Evolutionary conservation across 2,113 vertebrate genomes (phyloP), one percentile per base, ranked within the genome.

Genomic region (Chauna torquata): DNA sequence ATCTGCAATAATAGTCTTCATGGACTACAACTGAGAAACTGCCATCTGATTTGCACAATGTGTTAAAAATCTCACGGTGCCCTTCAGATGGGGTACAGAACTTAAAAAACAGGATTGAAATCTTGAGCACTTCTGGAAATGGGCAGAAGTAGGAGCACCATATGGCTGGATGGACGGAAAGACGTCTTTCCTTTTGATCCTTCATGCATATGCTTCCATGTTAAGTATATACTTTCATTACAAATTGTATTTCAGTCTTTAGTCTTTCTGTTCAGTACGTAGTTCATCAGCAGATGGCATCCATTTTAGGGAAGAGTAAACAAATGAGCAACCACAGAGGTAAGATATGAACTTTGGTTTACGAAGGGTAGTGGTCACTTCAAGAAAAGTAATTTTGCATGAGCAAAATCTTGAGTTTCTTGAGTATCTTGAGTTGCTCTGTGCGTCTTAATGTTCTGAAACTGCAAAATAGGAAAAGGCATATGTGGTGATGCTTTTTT

Each of bases 301-400:
- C 64, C 38, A 28, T 52, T 93, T 86, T 45, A 10, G 50, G 11
- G 47, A 9, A 92, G 38, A 97, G 38, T 91, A 97, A 97, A 96
- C 75, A 95, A 90, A 90, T 69, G 45, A 93, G n/a, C 59, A 96
- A 32, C 36, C 38, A 69, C 45, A 96, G 69, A 94, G 66, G 38
- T 96, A 72, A 90, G 94, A 86, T 94, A 93, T 55, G 65, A 94
- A 88, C 95, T 96, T 94, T 55, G 45, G 91, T 45, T 86, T 52
- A 86, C 47, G 70, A 78, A 55, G 16, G 50, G 57, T 62, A 44
- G 1, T 64, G 74, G 49, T 87, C 84, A 92, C 89, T 74, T 94
- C 90, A 96, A 92, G 27, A 88, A 36, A 66, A 92, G 30, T 74
- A 88, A 93, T 94, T 97, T 91, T 97, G 36, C 82, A 93, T 85